Evolutionary conservation across 2,113 vertebrate genomes (phyloP).

Genomic region (Leucosticte australis): DNA sequence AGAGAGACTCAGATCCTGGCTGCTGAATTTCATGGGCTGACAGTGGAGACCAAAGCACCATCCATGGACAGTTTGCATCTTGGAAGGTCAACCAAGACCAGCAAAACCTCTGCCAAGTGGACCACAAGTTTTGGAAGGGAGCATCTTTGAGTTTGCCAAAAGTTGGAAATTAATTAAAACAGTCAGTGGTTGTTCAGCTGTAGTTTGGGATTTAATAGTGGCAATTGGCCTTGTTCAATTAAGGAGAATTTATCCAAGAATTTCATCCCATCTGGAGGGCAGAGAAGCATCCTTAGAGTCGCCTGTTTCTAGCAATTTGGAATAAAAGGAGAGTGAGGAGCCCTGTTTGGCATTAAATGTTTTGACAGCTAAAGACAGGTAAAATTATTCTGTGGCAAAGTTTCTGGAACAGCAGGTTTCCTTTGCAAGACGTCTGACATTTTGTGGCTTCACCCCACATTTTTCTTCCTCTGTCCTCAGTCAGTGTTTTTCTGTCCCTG

Average conservation of each 20-base stretch:
- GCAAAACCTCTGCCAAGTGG: background rate
- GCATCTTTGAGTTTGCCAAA: background rate
- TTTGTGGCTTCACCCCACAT: background rate
- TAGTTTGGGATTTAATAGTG: background rate
- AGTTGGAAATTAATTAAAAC: background rate
- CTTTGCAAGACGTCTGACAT: background rate
- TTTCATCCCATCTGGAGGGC: background rate
- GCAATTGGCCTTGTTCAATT: background rate
- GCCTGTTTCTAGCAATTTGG: background rate
- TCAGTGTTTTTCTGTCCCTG: background rate
- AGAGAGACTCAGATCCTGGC: background rate
- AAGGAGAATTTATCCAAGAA: background rate
- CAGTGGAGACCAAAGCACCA: background rate
- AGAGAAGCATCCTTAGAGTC: background rate
- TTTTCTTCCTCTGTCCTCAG: background rate
- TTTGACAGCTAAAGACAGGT: background rate
- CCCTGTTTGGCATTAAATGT: background rate
- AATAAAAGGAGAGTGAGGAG: background rate
- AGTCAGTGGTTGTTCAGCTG: background rate
- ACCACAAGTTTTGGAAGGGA: accelerated
- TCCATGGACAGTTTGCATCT: background rate
- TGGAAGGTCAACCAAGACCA: background rate
- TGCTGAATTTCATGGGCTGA: accelerated
- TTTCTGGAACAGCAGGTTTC: background rate
- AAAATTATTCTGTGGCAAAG: background rate